Conservation (phyloP, 2,888 invertebrate species). For the Trachelus iudaicus region DNA sequence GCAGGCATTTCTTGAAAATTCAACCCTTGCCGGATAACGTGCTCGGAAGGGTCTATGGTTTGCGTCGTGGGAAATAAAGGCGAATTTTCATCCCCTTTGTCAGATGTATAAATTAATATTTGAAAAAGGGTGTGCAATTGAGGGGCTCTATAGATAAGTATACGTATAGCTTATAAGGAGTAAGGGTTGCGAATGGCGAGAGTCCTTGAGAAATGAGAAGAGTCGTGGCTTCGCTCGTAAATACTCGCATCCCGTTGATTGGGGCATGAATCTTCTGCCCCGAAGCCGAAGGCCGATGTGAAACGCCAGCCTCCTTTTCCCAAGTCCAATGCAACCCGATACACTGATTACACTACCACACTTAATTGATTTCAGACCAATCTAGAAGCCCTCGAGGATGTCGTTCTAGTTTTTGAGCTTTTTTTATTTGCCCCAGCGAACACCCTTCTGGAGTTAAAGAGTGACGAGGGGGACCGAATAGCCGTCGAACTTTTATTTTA, state of each 20-base stretch:
- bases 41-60: not conserved
- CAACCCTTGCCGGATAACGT: not conserved
- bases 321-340: slow-evolving; percentile 36
- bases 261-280: slow-evolving; percentile 58
- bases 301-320: slow-evolving; percentile 1
- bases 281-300: not conserved
- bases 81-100: not conserved
- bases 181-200: not conserved
- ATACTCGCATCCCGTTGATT: slow-evolving; percentile 60
- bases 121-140: not conserved
- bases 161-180: not conserved
- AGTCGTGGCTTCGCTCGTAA: slow-evolving; percentile 59
- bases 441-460: not conserved
- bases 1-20: not conserved
- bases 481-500: not conserved
- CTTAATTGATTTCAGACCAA: slow-evolving; percentile 63
- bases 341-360: slow-evolving; percentile 58
- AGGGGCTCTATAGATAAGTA: not conserved
- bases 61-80: not conserved
- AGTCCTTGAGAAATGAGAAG: slow-evolving; percentile 46
- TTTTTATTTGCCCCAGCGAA: slow-evolving; percentile 8
- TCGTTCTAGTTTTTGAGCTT: slow-evolving; percentile 32
- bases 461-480: not conserved
- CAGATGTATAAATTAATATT: not conserved
- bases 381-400: slow-evolving; percentile 41